A percentile compares a stretch with the other conserved stretches of the same genome.
These are phyloP conservation scores for Diorhabda sublineata DNA, from an alignment of 1,140 invertebrate genomes.

Conservation along the genomic window DNA sequence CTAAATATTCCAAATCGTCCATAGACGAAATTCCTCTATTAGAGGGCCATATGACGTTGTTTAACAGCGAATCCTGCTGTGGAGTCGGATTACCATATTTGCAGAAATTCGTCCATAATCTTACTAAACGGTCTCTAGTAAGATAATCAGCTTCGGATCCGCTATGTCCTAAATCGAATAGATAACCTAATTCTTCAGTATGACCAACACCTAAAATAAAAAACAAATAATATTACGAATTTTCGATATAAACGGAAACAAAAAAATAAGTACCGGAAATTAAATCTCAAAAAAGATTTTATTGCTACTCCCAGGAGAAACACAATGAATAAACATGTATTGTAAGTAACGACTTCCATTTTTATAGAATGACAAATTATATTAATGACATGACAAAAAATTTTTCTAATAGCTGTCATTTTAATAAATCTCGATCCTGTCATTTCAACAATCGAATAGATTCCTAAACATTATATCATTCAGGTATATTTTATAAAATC, in stretches of 20 bases:
- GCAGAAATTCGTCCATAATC: constrained; percentile 54
- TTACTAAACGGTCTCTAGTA: constrained; percentile 40
- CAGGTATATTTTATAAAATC: too few species aligned
- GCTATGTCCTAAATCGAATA: constrained; percentile 7
- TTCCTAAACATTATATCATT: too few species aligned
- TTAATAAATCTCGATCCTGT: too few species aligned
- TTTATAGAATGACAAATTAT: too few species aligned
- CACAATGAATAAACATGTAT: background rate
- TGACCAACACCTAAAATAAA: constrained; percentile 14
- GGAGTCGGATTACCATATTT: constrained; percentile 50
- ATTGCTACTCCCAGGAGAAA: background rate
- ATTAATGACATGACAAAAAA: too few species aligned
- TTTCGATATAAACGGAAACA: background rate
- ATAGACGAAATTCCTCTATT: background rate
- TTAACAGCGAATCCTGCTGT: constrained; percentile 37
- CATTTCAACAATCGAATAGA: too few species aligned
- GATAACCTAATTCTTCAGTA: constrained; percentile 14
- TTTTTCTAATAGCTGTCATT: too few species aligned
- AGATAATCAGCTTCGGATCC: background rate
- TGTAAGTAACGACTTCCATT: too few species aligned
- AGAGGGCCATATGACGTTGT: constrained; percentile 49
- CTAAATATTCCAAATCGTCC: background rate
- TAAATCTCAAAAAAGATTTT: constrained; percentile 1
- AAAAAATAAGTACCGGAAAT: background rate
- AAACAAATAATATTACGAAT: background rate